Evolutionary conservation across 2,888 invertebrate genomes (phyloP), one percentile per base, ranked within the genome.

Genomic region (Macrophya alboannulata): DNA sequence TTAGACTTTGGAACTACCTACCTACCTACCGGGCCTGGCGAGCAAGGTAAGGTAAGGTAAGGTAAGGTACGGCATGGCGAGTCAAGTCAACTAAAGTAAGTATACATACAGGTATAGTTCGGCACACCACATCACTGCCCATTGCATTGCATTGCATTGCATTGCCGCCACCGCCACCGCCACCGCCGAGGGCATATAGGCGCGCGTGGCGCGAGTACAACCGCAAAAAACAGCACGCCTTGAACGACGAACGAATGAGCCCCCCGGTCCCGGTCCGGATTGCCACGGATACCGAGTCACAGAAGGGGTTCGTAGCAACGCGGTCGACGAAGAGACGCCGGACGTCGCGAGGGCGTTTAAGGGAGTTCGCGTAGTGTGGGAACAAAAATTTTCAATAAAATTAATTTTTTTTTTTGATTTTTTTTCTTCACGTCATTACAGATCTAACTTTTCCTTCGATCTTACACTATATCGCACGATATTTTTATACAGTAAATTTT

Each of bases 191-290:
- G 77, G 51, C 31, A 51, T 31, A 62, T 51, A 55, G 77, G 77
- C 77, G 77, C 77, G 77, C 77, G 77, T 77, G 77, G 77, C 77
- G 77, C 77, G 77, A 77, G 77, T 77, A 77, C 77, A 48, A 77
- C 31, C 77, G 55, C 51, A 77, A 77, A 55, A 77, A 77, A 77
- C 77, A 31, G 68, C 77, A 77, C 77, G 55, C 55, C 77, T 77
- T 55, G 51, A 77, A 77, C 72, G 45, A 76, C 76, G 76, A 10
- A 21, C 77, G 51, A 77, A 45, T 74, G 72, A 51, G 31, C 45
- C 43, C 74, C 45, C 76, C n/a, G 21, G 25, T 9, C 45, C 74
- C 48, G 72, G 10, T 72, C 43, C 72, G 65, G 65, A 68, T 68
- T 31, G 37, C 65, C 5, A 68, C 25, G 55, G 55, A 55, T 55